Evolutionary conservation across 2,113 vertebrate species (phyloP), one percentile per base, ranked within the genome.

Genomic region (Ammodytes marinus): DNA sequence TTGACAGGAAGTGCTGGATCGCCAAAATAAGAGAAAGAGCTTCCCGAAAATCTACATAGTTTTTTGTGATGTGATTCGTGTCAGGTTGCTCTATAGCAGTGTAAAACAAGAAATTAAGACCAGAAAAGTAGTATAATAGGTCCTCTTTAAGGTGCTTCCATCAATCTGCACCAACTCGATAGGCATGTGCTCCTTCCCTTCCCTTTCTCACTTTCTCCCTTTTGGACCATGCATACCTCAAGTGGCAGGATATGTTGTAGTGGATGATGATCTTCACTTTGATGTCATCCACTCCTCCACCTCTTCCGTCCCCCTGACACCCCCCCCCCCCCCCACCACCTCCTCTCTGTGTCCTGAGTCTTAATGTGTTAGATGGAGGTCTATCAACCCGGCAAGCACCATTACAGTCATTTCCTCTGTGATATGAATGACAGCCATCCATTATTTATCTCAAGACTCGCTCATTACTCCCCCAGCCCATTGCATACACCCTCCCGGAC

Each of bases 341-440:
- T 73, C 53, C 54, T 27, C 27, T 27, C 88, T 90, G 90, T 91
- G 91, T 91, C 91, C 90, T 85, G 80, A 89, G 91, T 88, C 88
- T 94, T 95, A 93, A 94, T 94, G 92, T 90, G 91, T 89, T 93
- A 78, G 93, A 94, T 93, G 91, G 93, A 93, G 91, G 87, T 93
- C 92, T 94, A 88, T 94, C 92, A 90, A 27, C 90, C 90, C 90
- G 69, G 85, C 88, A 83, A 86, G 90, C 87, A 87, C 91, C 91
- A 95, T 95, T 95, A 95, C 86, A 92, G 92, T 95, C 90, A 95
- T 95, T 95, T 95, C 95, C 95, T 95, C 91, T 88, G 74, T 94
- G 95, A 94, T 94, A 91, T 94, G 92, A 94, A 94, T 93, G 91
- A 92, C 91, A 90, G 92, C 80, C 64, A 93, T 95, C 92, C 93